Evolutionary conservation across 30 jellyfish, hydroid and myxozoan genomes (phyloP).

Genomic region (Chironex yamaguchii): DNA sequence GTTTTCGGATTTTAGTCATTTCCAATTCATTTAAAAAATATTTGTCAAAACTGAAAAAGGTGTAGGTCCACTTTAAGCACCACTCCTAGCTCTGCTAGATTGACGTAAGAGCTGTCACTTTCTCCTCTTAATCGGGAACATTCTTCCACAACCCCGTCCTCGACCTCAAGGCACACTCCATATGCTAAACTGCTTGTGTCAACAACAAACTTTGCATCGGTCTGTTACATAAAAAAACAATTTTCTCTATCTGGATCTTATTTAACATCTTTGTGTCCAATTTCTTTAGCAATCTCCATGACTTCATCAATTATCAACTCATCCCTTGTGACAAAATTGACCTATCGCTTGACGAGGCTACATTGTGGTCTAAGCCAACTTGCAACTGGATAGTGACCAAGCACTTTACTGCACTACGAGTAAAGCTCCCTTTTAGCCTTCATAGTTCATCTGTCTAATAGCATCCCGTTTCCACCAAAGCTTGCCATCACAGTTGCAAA

Average conservation of each 20-base stretch:
- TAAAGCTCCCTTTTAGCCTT: constrained; percentile 8
- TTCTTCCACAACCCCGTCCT: too few relatives aligned
- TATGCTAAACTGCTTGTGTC: too few relatives aligned
- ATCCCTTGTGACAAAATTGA: constrained; percentile 3
- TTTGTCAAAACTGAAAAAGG: too few relatives aligned
- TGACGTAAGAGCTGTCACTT: neutral
- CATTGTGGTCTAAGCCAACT: constrained; percentile 53
- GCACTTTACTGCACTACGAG: constrained; percentile 16
- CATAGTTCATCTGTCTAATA: neutral
- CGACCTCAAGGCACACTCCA: too few relatives aligned
- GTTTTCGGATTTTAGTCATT: too few relatives aligned
- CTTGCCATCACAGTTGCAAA: neutral
- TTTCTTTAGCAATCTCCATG: neutral
- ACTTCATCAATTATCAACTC: constrained; percentile 12
- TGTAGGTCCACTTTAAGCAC: too few relatives aligned
- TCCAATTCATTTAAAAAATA: too few relatives aligned
- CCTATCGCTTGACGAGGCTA: constrained; percentile 21
- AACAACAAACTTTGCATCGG: too few relatives aligned
- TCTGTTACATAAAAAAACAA: too few relatives aligned
- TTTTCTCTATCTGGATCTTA: constrained; percentile 35
- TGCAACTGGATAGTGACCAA: constrained; percentile 66
- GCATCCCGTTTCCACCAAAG: constrained; percentile 7
- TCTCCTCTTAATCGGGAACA: too few relatives aligned
- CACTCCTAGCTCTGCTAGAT: neutral
- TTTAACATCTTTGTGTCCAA: neutral